phyloP scores from a whole-genome alignment of 1,140 invertebrate species.

The Catajapyx aquilonaris region DNA sequence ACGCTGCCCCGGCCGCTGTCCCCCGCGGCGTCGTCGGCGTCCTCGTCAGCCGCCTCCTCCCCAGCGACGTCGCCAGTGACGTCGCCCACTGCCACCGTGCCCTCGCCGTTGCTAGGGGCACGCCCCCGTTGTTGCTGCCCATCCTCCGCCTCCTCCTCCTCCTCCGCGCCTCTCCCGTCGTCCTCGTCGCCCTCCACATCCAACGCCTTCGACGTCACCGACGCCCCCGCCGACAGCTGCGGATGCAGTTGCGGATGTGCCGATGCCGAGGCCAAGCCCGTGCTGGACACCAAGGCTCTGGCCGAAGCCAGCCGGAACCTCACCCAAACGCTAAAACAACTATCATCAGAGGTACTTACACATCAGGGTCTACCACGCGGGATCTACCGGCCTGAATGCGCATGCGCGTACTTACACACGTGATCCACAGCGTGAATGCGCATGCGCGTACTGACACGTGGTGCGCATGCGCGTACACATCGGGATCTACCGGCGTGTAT shows the following conservation, averaged over 20 bases:
- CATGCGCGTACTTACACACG: too few relatives aligned
- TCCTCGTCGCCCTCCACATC: slow-evolving; percentile 6
- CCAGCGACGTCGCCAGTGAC: slow-evolving; percentile 5
- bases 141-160: slow-evolving; percentile 8
- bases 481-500: too few relatives aligned
- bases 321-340: slow-evolving; percentile 71
- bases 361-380: too few relatives aligned
- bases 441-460: too few relatives aligned
- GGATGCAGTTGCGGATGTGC: slow-evolving; percentile 7
- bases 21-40: too few relatives aligned
- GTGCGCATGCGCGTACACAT: too few relatives aligned
- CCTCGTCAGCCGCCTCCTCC: slow-evolving; percentile 4
- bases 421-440: too few relatives aligned
- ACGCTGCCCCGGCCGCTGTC: too few relatives aligned
- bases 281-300: slow-evolving; percentile 47
- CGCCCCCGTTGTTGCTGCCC: slow-evolving; percentile 9
- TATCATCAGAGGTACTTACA: slow-evolving; percentile 69
- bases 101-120: slow-evolving; percentile 7
- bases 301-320: slow-evolving; percentile 76
- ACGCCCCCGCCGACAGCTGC: slow-evolving; percentile 1
- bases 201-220: slow-evolving; percentile 1
- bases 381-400: too few relatives aligned
- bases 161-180: slow-evolving; percentile 5
- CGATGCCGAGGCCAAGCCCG: slow-evolving; percentile 18
- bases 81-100: slow-evolving; percentile 8